Percentiles rank a stretch among this genome's conserved stretches.
These are phyloP conservation scores for Meles meles DNA, from an alignment of 2,113 vertebrate genomes.

Conservation along the genomic window DNA sequence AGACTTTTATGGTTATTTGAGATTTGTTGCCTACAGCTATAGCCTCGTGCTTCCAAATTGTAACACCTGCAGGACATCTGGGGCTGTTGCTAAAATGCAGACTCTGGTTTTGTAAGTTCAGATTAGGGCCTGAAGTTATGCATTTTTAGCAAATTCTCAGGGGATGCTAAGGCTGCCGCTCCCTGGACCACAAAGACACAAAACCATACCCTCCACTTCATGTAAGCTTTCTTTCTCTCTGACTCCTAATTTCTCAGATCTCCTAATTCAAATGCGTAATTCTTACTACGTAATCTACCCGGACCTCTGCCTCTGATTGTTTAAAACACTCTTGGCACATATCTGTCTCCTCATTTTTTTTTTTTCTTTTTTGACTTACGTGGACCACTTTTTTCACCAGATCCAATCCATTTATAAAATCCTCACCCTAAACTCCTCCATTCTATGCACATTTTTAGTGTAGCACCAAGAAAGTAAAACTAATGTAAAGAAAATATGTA, in stretches of 20 bases:
- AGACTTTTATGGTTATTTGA: background rate
- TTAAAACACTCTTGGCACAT: background rate
- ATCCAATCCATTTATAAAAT: background rate
- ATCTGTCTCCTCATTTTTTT: background rate
- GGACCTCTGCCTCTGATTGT: background rate
- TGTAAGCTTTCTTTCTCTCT: background rate
- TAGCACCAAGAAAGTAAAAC: background rate
- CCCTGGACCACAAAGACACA: background rate
- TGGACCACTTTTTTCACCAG: background rate
- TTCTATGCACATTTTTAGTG: background rate
- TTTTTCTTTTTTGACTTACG: background rate
- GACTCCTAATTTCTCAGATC: background rate
- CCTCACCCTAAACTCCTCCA: background rate
- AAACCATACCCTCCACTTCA: background rate
- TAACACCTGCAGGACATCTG: background rate
- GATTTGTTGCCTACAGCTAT: background rate
- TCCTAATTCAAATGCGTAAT: background rate
- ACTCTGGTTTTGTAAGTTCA: background rate
- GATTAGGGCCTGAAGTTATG: background rate
- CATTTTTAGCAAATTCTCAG: background rate
- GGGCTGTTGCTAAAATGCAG: background rate
- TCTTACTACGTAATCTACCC: background rate
- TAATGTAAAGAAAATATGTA: background rate
- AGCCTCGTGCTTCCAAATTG: background rate
- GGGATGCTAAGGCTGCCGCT: background rate